Conservation (phyloP, 2,888 invertebrate genomes). For the Cheilosia soror region DNA sequence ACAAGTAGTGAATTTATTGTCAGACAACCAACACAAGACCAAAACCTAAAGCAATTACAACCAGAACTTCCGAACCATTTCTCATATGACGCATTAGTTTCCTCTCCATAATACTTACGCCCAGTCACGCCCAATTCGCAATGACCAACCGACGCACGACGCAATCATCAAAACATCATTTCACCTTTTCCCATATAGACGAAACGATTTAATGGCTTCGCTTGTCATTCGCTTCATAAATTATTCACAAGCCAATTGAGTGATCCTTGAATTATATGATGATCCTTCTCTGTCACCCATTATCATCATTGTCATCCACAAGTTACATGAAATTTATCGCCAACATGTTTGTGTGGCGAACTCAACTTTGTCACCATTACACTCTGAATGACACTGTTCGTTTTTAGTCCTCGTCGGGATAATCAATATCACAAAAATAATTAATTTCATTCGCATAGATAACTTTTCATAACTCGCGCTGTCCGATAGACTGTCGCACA, state of each 20-base stretch:
- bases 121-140: not conserved
- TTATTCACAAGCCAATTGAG: conserved; percentile 53
- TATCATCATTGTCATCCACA: conserved; percentile 27
- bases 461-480: conserved; percentile 55
- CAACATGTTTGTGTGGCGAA: conserved; percentile 10
- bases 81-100: too few relatives aligned
- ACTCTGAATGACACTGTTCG: not conserved
- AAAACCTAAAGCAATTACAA: too few relatives aligned
- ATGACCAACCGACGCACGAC: not conserved
- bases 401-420: conserved; percentile 20
- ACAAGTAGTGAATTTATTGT: too few relatives aligned
- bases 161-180: not conserved
- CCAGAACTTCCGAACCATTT: too few relatives aligned
- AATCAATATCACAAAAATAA: conserved; percentile 61
- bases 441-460: conserved; percentile 49
- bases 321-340: conserved; percentile 22
- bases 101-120: too few relatives aligned
- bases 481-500: not conserved
- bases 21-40: too few relatives aligned
- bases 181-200: not conserved
- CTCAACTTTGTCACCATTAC: conserved; percentile 42
- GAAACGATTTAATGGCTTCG: not conserved
- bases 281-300: conserved; percentile 37
- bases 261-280: conserved; percentile 42
- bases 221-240: conserved; percentile 35